Base-by-base conservation (phyloP, 2,888 invertebrate species). In the Oligia strigilis region DNA sequence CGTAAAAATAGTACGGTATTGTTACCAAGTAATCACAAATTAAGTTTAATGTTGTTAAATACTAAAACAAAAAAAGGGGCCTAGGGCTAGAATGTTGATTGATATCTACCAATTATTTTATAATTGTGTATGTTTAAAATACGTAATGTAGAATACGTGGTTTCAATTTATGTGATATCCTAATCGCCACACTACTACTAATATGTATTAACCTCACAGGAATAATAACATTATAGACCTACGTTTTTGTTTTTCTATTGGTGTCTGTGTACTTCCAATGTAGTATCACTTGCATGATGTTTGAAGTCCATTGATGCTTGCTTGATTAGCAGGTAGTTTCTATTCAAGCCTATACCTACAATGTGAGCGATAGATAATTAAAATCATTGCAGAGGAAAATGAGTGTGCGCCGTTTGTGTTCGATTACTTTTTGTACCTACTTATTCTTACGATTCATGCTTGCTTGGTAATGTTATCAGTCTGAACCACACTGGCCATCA, bases 301-400 rank as follows among this genome's bases (percentile, higher is more conserved):
- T 60, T 8, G 71, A 65, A 36, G 23, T 9, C 23, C 17, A 65
- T 72, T 65, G 60, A 62, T 43, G 67, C 3, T 55, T 14, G 5
- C 67, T 62, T 69, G 62, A 40, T 69, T 49, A 40, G 14, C n/a
- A 19, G 60, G 9, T 46, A 19, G 62, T 55, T 67, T 46, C 1
- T 62, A 58, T 80, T 67, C 49, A 52, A 23, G 36, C 65, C 1
- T 13, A 13, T 8, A 23, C 8, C 70, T 49, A 40, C 58, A 55
- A 46, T 69, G 36, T n/a, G 43, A 74, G 62, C 3, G 13, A n/a
- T 36, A 29, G 40, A 66, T 66, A 73, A 73, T 80, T 67, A 55
- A 81, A 81, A 81, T n/a, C 67, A 81, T n/a, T 46, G 36, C 14
- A 55, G 62, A 13, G 46, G 55, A 46, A 75, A 80, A 80, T 82